Base-by-base conservation (phyloP, 1,140 invertebrate genomes). In the Drosophila sturtevanti region DNA sequence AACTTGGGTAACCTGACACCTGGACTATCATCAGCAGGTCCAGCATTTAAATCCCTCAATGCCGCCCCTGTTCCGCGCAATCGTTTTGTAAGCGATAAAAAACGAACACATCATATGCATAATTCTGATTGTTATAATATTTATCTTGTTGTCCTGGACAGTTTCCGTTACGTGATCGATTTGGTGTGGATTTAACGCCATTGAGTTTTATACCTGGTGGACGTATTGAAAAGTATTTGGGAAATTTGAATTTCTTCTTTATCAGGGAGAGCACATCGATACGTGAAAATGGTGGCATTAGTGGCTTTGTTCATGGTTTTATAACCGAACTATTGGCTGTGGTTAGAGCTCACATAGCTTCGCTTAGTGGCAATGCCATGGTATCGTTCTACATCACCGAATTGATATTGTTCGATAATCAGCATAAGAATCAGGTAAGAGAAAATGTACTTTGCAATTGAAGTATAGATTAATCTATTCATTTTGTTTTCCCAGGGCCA, bases 191-290 rank as follows among this genome's bases (percentile, higher is more conserved):
- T 77, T 95, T 98, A 72, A 98, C 97, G 0, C 96, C 97, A 0
- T 92, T 98, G 34, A 95, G 95, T 48, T 96, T 95, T 80, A 93
- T 98, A 68, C 95, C 96, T 12, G 96, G 97, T 66, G 96, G 95
- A 1, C 94, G 94, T 64, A 96, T 97, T 62, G 95, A 97, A 62
- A 94, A 95, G 69, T 98, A 98, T 90, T 92, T 99, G 63, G 98
- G 98, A 63, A 98, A 98, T 92, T 93, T 99, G 58, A 98, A 98
- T 89, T 98, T 99, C 89, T 98, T 98, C 92, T 98, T 99, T 79
- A 98, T 99, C 71, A 93, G 98, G 60, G 98, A 99, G 93, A 97
- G 96, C 65, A 98, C 97, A 0, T 97, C 96, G 31, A 96, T 99
- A 69, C 93, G 97, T 86, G 98, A 99, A 94, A 95, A 94, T 91